Percentiles rank a stretch among this genome's conserved stretches.
These are phyloP conservation scores for Leucophora obtusa DNA, from an alignment of 2,888 invertebrate species.

Conservation along the genomic window DNA sequence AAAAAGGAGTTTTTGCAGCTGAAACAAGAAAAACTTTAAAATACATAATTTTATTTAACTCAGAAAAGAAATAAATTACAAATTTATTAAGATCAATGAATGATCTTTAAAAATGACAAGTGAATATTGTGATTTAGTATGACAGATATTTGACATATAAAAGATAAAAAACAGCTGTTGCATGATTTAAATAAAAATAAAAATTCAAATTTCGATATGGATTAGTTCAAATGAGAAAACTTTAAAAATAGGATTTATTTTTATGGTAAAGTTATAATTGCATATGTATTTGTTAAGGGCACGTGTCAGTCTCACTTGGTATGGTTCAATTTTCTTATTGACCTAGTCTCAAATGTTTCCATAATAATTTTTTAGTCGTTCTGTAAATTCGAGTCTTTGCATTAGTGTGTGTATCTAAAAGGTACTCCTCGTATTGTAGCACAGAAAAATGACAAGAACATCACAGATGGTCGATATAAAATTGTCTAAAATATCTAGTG, in stretches of 20 bases:
- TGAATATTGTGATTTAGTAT: slow-evolving; percentile 61
- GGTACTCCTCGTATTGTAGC: slow-evolving; percentile 27
- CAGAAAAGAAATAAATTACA: slow-evolving; percentile 16
- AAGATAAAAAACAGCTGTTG: slow-evolving; percentile 49
- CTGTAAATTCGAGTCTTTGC: background rate
- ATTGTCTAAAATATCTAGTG: slow-evolving; percentile 21
- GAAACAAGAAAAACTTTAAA: slow-evolving; percentile 19
- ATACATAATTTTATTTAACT: slow-evolving; percentile 27
- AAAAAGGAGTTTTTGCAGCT: slow-evolving; percentile 34
- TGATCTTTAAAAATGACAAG: slow-evolving; percentile 54
- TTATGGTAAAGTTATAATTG: background rate
- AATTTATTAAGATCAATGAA: slow-evolving; percentile 46
- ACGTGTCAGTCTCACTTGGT: slow-evolving; percentile 59
- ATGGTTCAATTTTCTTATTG: slow-evolving; percentile 52
- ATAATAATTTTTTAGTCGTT: background rate
- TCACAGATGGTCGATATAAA: slow-evolving; percentile 58
- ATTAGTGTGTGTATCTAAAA: slow-evolving; percentile 12
- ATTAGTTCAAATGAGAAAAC: background rate
- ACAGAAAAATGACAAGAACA: slow-evolving; percentile 47
- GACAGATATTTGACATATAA: slow-evolving; percentile 32
- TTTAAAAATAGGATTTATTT: background rate
- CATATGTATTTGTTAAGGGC: slow-evolving; percentile 20
- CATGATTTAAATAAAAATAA: background rate
- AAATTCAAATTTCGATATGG: slow-evolving; percentile 1
- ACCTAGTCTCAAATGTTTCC: slow-evolving; percentile 21